phyloP scores from a whole-genome alignment of 2,888 invertebrate species.

The Augiades crinisus region DNA sequence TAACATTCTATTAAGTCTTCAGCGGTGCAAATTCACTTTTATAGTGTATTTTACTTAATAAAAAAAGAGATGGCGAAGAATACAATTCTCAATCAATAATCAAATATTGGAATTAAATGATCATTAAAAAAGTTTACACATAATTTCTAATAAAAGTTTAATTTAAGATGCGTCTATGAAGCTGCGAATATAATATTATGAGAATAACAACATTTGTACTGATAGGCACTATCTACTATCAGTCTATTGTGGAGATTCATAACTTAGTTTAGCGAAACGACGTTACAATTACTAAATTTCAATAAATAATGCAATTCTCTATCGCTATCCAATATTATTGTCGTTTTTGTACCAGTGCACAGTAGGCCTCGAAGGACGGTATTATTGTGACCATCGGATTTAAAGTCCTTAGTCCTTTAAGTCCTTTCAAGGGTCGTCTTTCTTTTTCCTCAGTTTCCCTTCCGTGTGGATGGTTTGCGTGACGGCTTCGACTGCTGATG shows the following conservation, averaged over 20 bases:
- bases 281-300: slow-evolving; percentile 27
- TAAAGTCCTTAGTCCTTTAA: slow-evolving; percentile 20
- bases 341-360: slow-evolving; percentile 60
- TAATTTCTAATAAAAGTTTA: too few species aligned
- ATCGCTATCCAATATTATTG: slow-evolving; percentile 51
- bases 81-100: too few species aligned
- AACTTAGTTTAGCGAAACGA: slow-evolving; percentile 25
- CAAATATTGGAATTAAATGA: too few species aligned
- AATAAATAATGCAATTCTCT: slow-evolving; percentile 33
- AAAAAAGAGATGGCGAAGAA: too few species aligned
- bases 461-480: slow-evolving; percentile 96
- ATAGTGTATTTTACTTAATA: too few species aligned
- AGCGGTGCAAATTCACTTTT: too few species aligned
- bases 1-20: too few species aligned
- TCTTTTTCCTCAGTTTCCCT: slow-evolving; percentile 92
- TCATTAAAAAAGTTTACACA: too few species aligned
- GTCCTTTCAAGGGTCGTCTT: slow-evolving; percentile 83
- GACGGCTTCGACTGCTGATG: slow-evolving; percentile 92
- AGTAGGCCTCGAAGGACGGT: slow-evolving; percentile 46
- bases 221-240: slow-evolving; percentile 28
- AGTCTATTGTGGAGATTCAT: slow-evolving; percentile 36
- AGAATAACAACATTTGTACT: slow-evolving; percentile 34
- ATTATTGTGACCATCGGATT: slow-evolving; percentile 30
- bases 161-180: neutral
- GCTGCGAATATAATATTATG: slow-evolving; percentile 8